phyloP scores from a whole-genome alignment of 1,140 invertebrate genomes.

The Brachionus sp. region DNA sequence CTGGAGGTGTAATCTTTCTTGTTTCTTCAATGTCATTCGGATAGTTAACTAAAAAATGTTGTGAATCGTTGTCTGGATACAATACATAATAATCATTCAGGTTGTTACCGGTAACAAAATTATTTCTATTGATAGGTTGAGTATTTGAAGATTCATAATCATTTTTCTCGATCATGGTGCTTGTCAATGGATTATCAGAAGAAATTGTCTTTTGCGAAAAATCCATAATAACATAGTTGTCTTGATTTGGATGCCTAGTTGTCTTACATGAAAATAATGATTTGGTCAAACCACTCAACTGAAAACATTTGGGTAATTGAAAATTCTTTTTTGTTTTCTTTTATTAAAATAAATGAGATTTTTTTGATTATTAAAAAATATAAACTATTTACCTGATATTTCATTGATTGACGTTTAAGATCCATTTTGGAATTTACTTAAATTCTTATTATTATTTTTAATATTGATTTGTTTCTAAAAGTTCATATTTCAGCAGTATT shows the following conservation, averaged over 20 bases:
- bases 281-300: neutral
- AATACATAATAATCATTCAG: neutral
- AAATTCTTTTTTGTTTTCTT: slow-evolving; percentile 5
- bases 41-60: neutral
- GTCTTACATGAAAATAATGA: neutral
- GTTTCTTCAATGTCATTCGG: neutral
- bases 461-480: neutral
- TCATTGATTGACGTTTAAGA: neutral
- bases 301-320: neutral
- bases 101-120: neutral
- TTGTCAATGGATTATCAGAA: neutral
- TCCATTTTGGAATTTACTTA: neutral
- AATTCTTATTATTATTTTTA: too few relatives aligned
- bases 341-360: neutral
- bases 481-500: neutral
- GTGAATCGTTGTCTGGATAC: neutral
- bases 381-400: neutral
- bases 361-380: neutral
- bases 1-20: neutral
- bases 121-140: neutral
- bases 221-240: slow-evolving; percentile 17
- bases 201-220: neutral
- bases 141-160: neutral
- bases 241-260: neutral
- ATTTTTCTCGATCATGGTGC: neutral